These are phyloP conservation scores for Stichodactyla helianthus DNA, from an alignment of 64 coral and sea anemone species.

Conservation along the genomic window DNA sequence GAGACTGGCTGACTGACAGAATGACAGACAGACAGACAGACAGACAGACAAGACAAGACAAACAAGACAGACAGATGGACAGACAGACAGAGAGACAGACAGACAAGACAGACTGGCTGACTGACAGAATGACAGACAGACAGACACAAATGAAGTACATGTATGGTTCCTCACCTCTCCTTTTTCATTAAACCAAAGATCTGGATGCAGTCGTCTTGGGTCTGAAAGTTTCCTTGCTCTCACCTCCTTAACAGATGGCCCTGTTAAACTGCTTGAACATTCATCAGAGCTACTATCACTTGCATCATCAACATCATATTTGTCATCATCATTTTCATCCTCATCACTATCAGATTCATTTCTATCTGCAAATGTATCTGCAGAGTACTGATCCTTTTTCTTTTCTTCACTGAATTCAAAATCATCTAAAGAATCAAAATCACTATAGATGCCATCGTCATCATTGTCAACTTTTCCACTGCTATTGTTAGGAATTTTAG, in stretches of 20 bases:
- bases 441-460: slow-evolving; percentile 10
- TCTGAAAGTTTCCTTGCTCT: slow-evolving; percentile 64
- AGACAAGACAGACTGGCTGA: background rate
- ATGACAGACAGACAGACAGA: background rate
- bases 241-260: slow-evolving; percentile 21
- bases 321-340: slow-evolving; percentile 41
- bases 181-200: slow-evolving; percentile 94
- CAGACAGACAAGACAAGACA: background rate
- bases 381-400: background rate
- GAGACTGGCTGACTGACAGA: background rate
- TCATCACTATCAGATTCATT: slow-evolving; percentile 27
- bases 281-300: slow-evolving; percentile 28
- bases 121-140: background rate
- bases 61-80: background rate
- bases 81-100: background rate
- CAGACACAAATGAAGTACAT: too few species aligned
- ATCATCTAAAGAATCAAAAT: slow-evolving; percentile 9
- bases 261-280: background rate
- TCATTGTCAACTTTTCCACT: slow-evolving; percentile 22
- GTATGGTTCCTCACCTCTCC: slow-evolving; percentile 49
- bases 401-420: background rate
- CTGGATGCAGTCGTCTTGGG: slow-evolving; percentile 72
- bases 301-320: slow-evolving; percentile 46
- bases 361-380: slow-evolving; percentile 34
- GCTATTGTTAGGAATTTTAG: background rate